phyloP scores from a whole-genome alignment of 1,140 invertebrate genomes.

The Atopsyche davidsoni region DNA sequence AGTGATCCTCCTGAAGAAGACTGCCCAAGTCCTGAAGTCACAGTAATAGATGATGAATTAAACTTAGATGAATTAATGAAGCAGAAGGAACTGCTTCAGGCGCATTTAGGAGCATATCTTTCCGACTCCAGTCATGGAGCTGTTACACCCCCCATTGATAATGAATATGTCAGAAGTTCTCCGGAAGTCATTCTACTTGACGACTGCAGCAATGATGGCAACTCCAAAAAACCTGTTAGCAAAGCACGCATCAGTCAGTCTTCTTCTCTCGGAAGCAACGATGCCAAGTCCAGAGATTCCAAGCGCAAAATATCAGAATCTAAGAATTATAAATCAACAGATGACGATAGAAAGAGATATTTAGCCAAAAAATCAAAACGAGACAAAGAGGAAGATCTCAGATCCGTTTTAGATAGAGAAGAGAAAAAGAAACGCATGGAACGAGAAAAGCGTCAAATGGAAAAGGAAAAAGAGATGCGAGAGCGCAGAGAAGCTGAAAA shows the following conservation, averaged over 20 bases:
- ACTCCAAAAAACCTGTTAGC: constrained; percentile 9
- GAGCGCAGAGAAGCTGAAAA: constrained; percentile 29
- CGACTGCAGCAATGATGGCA: constrained; percentile 24
- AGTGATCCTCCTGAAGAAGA: constrained; percentile 62
- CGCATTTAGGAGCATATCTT: constrained; percentile 53
- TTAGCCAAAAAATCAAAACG: constrained; percentile 15
- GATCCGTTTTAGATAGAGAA: constrained; percentile 41
- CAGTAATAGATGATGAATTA: constrained; percentile 76
- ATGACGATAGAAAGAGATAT: constrained; percentile 23
- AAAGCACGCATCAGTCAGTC: constrained; percentile 26
- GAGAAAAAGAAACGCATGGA: constrained; percentile 34
- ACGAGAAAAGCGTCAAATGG: constrained; percentile 32
- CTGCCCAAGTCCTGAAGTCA: constrained; percentile 68
- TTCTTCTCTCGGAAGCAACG: constrained; percentile 33
- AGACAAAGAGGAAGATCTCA: constrained; percentile 39
- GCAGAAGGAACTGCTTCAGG: constrained; percentile 70
- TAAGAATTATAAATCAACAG: constrained; percentile 6
- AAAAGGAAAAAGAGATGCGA: constrained; percentile 37
- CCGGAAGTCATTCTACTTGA: constrained; percentile 45
- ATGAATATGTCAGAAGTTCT: constrained; percentile 39
- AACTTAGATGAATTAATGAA: constrained; percentile 84
- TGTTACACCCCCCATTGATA: constrained; percentile 30
- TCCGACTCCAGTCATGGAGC: constrained; percentile 44
- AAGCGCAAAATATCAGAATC: constrained; percentile 17
- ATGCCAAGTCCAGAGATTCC: constrained; percentile 33